Base-by-base conservation (phyloP, 2,888 invertebrate genomes). In the Epirrhoe alternata region DNA sequence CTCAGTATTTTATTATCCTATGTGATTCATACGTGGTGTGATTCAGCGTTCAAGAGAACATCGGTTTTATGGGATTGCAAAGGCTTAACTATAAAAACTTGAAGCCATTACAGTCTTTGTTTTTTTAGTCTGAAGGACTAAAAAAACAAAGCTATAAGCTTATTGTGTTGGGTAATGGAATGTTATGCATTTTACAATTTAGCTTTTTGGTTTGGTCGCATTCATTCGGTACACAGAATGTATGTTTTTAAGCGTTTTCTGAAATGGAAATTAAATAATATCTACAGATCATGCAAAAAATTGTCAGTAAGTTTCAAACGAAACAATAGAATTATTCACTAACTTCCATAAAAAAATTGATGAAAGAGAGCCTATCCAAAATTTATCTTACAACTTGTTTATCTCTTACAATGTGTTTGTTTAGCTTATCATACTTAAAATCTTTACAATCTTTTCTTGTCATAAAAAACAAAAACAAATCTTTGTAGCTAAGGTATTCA, bases 31-130 rank as follows among this genome's bases (percentile, higher is more conserved):
- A 38, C 56, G 6, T 31, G 31, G 52, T 52, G 59, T 72, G 69
- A 68, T 51, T 68, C 68, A 69, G 53, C 49, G 30, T 64, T 64
- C 61, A 65, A 64, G 65, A 61, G 64, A 64, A 58, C 54, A 17
- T 63, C 68, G 66, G 68, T 72, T 42, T 68, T 70, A 70, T 72
- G 66, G 64, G 31, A 68, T 60, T 66, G 64, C 58, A 72, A 61
- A 57, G 35, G 52, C 16, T 68, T 38, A 59, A 56, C 60, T 58
- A 65, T 68, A 69, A 66, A 66, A 64, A 63, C 60, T 33, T 17
- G 45, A 49, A 50, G 58, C 49, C 47, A 56, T 60, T 65, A 59
- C 42, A 16, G 50, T 35, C 50, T 47, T 47, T 47, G 47, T 16
- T 14, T 7, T 64, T 58, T 38, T n/a, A n/a, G n/a, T n/a, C n/a